Conservation (phyloP, 2,113 vertebrate genomes). For the Ptyas mucosa region DNA sequence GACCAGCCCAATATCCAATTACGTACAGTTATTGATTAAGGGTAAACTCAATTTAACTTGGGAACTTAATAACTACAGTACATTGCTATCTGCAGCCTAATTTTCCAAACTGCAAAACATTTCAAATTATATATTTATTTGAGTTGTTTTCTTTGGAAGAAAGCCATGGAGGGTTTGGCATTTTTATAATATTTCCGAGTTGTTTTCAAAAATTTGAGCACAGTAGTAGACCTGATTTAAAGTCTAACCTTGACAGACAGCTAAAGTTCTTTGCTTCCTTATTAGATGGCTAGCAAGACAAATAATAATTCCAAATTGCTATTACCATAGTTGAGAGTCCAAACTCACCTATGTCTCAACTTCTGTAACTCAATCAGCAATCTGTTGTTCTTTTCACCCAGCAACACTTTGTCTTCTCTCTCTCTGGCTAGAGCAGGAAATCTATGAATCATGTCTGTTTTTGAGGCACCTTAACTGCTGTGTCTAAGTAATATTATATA, state of each 20-base stretch:
- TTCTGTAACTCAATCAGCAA: neutral
- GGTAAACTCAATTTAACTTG: neutral
- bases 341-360: neutral
- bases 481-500: neutral
- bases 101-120: neutral
- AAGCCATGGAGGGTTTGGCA: neutral
- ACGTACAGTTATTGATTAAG: neutral
- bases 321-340: neutral
- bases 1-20: neutral
- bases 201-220: neutral
- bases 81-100: neutral
- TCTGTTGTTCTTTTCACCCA: neutral
- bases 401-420: neutral
- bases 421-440: neutral
- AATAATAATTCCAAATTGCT: neutral
- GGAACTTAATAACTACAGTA: neutral
- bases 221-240: neutral
- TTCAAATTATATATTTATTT: neutral
- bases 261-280: neutral
- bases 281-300: neutral
- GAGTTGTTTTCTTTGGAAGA: neutral
- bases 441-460: neutral
- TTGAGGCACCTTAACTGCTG: neutral
- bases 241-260: neutral
- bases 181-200: neutral